Evolutionary conservation across 2,797 vertebrate species (phyloP).

Genomic region (Mormyrops boulengeri): DNA sequence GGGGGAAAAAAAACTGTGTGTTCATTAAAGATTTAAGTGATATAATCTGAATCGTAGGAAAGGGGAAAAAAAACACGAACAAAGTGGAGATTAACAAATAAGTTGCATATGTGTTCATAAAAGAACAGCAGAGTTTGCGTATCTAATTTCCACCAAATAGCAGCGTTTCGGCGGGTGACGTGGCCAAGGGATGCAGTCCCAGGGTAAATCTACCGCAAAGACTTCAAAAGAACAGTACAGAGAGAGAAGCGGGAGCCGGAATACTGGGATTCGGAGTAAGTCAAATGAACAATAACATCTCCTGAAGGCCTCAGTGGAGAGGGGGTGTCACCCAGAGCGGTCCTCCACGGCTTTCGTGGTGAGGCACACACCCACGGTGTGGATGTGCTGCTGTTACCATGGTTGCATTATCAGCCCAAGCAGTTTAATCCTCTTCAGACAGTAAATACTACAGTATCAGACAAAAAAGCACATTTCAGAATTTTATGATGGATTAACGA

Average conservation of each 20-base stretch:
- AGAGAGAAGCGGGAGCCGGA: neutral
- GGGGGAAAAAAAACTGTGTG: neutral
- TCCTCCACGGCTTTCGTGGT: neutral
- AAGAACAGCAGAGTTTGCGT: neutral
- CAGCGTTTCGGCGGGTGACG: neutral
- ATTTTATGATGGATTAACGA: neutral
- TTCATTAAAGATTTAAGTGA: slow-evolving; percentile 2
- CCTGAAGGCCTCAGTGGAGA: neutral
- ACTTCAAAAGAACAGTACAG: neutral
- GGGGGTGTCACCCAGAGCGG: neutral
- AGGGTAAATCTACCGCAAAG: neutral
- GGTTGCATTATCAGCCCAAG: neutral
- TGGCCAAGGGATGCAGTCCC: neutral
- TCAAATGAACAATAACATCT: neutral
- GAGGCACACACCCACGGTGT: neutral
- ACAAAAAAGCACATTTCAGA: neutral
- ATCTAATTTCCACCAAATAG: neutral
- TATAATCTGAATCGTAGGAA: slow-evolving; percentile 9
- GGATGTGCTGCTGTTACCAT: neutral
- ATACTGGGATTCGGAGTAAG: neutral
- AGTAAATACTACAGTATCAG: neutral
- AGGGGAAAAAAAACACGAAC: neutral
- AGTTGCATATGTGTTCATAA: slow-evolving; percentile 7
- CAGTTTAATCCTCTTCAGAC: neutral
- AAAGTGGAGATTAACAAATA: slow-evolving; percentile 18